Conservation (phyloP, 2,797 vertebrate species). For the Oophaga sylvatica region DNA sequence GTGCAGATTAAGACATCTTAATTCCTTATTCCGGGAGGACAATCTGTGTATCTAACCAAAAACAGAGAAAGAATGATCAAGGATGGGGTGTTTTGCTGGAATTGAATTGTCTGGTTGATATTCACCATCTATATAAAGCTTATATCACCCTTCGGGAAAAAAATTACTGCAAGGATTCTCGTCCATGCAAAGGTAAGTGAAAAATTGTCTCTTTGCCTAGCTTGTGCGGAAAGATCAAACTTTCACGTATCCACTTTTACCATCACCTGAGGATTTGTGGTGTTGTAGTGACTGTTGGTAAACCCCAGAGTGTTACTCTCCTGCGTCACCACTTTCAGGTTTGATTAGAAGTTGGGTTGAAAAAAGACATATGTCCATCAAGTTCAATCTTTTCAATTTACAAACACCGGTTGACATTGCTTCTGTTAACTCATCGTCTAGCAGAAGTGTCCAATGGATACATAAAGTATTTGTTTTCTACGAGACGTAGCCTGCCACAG, state of each 20-base stretch:
- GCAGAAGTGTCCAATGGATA: background rate
- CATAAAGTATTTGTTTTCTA: background rate
- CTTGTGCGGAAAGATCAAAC: conserved; percentile 32
- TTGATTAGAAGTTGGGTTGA: background rate
- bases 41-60: conserved; percentile 50
- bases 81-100: conserved; percentile 44
- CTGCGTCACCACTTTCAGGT: conserved; percentile 16
- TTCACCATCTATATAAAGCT: conserved; percentile 39
- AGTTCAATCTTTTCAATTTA: background rate
- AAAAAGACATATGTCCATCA: background rate
- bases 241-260: conserved; percentile 45
- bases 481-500: background rate
- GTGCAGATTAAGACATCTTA: conserved; percentile 53
- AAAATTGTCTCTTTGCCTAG: background rate
- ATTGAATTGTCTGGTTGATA: conserved; percentile 51
- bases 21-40: conserved; percentile 44
- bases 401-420: background rate
- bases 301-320: background rate
- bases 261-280: conserved; percentile 41
- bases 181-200: conserved; percentile 78
- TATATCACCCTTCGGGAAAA: conserved; percentile 26
- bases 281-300: background rate
- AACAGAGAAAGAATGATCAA: conserved; percentile 37
- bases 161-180: conserved; percentile 67
- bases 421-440: conserved; percentile 16